Evolutionary conservation across 2,888 invertebrate species (phyloP).

Genomic region (Lymantria dispar): DNA sequence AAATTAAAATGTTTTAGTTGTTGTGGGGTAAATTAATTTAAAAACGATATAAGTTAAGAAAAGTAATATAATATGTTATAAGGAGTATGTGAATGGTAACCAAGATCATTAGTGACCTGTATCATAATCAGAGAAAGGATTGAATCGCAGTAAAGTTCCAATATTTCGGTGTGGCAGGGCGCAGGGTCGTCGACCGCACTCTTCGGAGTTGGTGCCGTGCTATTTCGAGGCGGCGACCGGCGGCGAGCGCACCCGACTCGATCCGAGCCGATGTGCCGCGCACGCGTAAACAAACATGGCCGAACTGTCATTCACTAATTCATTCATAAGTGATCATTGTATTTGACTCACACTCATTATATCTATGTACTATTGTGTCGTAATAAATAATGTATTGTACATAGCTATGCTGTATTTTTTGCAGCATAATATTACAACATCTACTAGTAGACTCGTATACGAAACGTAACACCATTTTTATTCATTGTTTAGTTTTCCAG

Average conservation of each 20-base stretch:
- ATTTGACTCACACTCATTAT: slow-evolving; percentile 65
- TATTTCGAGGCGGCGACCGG: slow-evolving; percentile 75
- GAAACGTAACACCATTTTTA: no score
- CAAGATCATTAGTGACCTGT: slow-evolving; percentile 43
- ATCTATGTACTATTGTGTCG: slow-evolving; percentile 22
- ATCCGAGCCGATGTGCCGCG: slow-evolving; percentile 61
- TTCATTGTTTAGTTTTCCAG: no score
- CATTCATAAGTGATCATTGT: slow-evolving; percentile 77
- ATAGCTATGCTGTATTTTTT: background rate
- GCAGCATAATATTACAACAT: background rate
- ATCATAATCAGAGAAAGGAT: slow-evolving; percentile 59
- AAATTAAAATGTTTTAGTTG: no score
- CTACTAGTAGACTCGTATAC: no score
- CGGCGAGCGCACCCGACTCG: slow-evolving; percentile 60
- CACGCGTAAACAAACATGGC: slow-evolving; percentile 80
- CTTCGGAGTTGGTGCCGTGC: slow-evolving; percentile 70
- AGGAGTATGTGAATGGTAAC: slow-evolving; percentile 21
- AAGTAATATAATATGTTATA: slow-evolving; percentile 15
- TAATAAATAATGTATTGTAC: background rate
- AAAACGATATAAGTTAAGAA: no score
- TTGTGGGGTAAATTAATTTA: no score
- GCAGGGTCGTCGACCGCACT: slow-evolving; percentile 76
- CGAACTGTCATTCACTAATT: slow-evolving; percentile 80
- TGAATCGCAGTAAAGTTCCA: slow-evolving; percentile 63
- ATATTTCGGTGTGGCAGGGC: slow-evolving; percentile 77